A percentile compares a stretch with the other conserved stretches of the same genome.
Evolutionary conservation across 2,888 invertebrate genomes (phyloP).

Genomic region (Malacosoma neustria): DNA sequence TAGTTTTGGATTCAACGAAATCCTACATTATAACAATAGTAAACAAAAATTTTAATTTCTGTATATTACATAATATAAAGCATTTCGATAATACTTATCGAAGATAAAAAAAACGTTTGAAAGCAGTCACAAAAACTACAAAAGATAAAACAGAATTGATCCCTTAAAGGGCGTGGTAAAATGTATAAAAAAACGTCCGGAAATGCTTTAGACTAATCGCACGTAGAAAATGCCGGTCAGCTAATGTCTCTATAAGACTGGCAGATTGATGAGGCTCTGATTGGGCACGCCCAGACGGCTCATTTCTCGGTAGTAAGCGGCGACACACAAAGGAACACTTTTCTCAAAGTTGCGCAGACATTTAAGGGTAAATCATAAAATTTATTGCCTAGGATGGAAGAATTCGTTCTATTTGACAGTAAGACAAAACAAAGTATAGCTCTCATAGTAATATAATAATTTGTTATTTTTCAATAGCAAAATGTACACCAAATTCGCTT

Average conservation of each 20-base stretch:
- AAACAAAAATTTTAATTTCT: too few relatives aligned
- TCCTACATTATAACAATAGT: too few relatives aligned
- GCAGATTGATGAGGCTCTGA: slow-evolving; percentile 51
- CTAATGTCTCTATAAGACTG: slow-evolving; percentile 49
- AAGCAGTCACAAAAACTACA: slow-evolving; percentile 1
- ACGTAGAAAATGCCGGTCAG: slow-evolving; percentile 31
- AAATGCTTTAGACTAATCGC: slow-evolving; percentile 48
- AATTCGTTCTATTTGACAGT: background rate
- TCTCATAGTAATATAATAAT: too few relatives aligned
- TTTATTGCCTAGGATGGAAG: background rate
- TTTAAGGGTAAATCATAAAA: background rate
- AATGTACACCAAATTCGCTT: too few relatives aligned
- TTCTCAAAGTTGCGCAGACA: slow-evolving; percentile 7
- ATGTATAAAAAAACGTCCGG: slow-evolving; percentile 29
- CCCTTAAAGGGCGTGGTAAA: slow-evolving; percentile 1
- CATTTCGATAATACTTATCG: too few relatives aligned
- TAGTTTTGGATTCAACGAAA: too few relatives aligned
- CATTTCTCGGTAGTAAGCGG: slow-evolving; percentile 46
- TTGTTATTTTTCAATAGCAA: too few relatives aligned
- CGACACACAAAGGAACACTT: slow-evolving; percentile 30
- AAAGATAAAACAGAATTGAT: slow-evolving; percentile 18
- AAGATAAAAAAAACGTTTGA: too few relatives aligned
- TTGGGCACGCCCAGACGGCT: slow-evolving; percentile 44
- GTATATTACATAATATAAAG: too few relatives aligned
- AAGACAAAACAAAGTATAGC: too few relatives aligned